These are phyloP conservation scores for Manacus vitellinus DNA, from an alignment of 2,113 vertebrate species.

Conservation along the genomic window DNA sequence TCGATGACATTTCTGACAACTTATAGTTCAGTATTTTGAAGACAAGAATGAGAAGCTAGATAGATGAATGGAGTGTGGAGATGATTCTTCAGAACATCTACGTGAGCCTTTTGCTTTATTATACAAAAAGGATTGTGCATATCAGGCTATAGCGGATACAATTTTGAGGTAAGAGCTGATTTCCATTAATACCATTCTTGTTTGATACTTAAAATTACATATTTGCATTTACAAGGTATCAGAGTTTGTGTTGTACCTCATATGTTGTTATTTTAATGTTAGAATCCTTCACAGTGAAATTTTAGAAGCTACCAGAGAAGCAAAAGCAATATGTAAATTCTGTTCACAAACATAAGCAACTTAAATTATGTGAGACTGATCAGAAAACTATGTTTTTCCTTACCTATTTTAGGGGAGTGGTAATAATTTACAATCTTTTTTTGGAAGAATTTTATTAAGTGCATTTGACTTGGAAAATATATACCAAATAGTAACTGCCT, in stretches of 20 bases:
- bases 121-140: not conserved
- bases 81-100: not conserved
- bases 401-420: not conserved
- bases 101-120: not conserved
- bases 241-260: not conserved
- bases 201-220: not conserved
- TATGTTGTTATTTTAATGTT: not conserved
- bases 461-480: not conserved
- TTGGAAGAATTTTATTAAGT: not conserved
- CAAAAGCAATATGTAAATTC: not conserved
- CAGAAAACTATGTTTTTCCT: not conserved
- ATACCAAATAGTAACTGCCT: not conserved
- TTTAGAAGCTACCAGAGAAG: not conserved
- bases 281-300: not conserved
- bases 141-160: not conserved
- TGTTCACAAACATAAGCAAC: not conserved
- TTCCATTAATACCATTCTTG: not conserved
- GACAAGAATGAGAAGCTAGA: not conserved
- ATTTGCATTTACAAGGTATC: not conserved
- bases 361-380: not conserved
- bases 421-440: not conserved
- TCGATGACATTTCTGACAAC: not conserved
- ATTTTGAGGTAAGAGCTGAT: not conserved
- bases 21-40: not conserved
- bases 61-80: not conserved